Percentiles rank a stretch among this genome's conserved stretches.
phyloP scores from a whole-genome alignment of 1,140 invertebrate species.

The Zaprionus nigranus region DNA sequence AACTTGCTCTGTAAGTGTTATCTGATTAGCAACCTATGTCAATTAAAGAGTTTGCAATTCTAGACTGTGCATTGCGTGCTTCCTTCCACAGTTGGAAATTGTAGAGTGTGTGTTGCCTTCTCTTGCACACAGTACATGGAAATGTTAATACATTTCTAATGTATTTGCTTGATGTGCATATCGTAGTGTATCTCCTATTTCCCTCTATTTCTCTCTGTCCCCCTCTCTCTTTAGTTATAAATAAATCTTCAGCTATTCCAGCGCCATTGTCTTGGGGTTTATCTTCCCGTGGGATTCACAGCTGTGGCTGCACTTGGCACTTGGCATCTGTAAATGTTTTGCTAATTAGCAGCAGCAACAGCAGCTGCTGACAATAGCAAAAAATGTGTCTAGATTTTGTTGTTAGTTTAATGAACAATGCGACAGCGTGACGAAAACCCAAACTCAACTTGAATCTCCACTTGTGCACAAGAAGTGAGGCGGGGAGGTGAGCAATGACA shows the following conservation, averaged over 20 bases:
- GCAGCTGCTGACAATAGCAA: conserved; percentile 18
- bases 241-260: conserved; percentile 1
- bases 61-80: too few relatives aligned
- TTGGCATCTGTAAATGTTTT: conserved; percentile 33
- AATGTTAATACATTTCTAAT: conserved; percentile 1
- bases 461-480: background rate
- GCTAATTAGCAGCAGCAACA: conserved; percentile 48
- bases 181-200: background rate
- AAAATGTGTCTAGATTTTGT: conserved; percentile 23
- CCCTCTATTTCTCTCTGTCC: background rate
- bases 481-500: background rate
- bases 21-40: background rate
- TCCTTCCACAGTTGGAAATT: too few relatives aligned
- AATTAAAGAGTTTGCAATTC: conserved; percentile 2
- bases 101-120: too few relatives aligned
- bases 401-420: conserved; percentile 21
- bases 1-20: background rate
- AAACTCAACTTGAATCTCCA: background rate
- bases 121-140: background rate
- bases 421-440: conserved; percentile 14
- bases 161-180: background rate
- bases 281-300: background rate
- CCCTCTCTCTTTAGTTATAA: background rate
- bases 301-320: conserved; percentile 15
- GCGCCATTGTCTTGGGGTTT: background rate